Evolutionary conservation across 2,113 vertebrate species (phyloP).

Genomic region (Forbesichthys papilliferus): DNA sequence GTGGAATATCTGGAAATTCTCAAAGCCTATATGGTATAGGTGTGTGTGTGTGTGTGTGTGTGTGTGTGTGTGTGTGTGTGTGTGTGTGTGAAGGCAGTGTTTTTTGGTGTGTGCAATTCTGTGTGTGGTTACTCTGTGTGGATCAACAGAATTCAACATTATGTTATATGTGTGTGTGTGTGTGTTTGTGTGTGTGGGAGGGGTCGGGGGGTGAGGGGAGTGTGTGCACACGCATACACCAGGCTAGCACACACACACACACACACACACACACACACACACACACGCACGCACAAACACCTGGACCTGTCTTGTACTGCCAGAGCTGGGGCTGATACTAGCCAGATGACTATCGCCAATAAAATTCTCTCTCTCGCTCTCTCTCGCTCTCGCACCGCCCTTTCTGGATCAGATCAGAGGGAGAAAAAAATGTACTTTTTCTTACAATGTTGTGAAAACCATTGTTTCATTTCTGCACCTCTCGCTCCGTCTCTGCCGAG

Average conservation of each 20-base stretch:
- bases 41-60: conserved; percentile 18
- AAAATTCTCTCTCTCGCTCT: conserved; percentile 40
- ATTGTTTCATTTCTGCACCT: conserved; percentile 78
- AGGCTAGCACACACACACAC: too few relatives aligned
- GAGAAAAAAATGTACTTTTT: conserved; percentile 62
- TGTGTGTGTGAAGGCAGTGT: conserved; percentile 1
- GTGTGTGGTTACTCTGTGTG: background rate
- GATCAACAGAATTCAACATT: too few relatives aligned
- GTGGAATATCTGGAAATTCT: conserved; percentile 60
- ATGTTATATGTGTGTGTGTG: background rate
- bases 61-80: conserved; percentile 20
- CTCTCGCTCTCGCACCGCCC: conserved; percentile 35
- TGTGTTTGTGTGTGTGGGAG: too few relatives aligned
- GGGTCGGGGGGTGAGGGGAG: too few relatives aligned
- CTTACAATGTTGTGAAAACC: conserved; percentile 72
- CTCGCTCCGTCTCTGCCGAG: conserved; percentile 58
- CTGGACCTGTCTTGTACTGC: conserved; percentile 19
- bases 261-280: background rate
- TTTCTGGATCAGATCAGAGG: conserved; percentile 53
- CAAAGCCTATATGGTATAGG: conserved; percentile 28
- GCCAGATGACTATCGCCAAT: conserved; percentile 61
- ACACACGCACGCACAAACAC: conserved; percentile 16
- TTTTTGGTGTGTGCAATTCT: background rate
- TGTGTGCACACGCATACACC: background rate
- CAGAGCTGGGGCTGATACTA: conserved; percentile 50